Conservation (phyloP, 2,888 invertebrate species). For the Charanyca ferruginea region DNA sequence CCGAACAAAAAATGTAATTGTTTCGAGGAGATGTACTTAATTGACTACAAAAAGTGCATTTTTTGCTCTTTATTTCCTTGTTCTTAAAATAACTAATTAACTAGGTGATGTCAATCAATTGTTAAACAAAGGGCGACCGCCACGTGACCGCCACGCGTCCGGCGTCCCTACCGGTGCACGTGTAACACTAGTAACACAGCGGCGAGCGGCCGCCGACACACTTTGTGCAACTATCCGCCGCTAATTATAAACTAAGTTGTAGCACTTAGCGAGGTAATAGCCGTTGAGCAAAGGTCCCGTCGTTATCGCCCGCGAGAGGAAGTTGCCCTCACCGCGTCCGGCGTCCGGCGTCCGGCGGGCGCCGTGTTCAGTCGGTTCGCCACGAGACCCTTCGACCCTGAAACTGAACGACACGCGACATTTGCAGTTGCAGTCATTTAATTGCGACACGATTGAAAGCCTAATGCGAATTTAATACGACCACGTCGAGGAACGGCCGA, state of each 20-base stretch:
- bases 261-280: conserved; percentile 3
- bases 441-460: conserved; percentile 5
- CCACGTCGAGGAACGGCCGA: not conserved
- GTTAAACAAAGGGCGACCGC: not conserved
- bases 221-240: conserved; percentile 34
- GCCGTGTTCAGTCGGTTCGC: too few species aligned
- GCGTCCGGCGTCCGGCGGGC: not conserved
- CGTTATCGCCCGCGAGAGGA: conserved; percentile 6
- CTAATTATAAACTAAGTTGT: conserved; percentile 18
- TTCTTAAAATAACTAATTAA: not conserved
- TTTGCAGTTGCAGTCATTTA: not conserved
- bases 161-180: too few species aligned
- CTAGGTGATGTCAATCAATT: not conserved
- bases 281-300: conserved; percentile 27
- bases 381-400: not conserved
- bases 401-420: not conserved
- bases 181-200: not conserved
- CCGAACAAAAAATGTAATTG: not conserved
- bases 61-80: conserved; percentile 1
- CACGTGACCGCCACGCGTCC: too few species aligned
- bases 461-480: conserved; percentile 43
- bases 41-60: not conserved
- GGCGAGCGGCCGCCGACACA: not conserved
- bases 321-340: conserved; percentile 20
- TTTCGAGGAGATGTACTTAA: not conserved